These are phyloP conservation scores for Phortica magna DNA, from an alignment of 2,888 invertebrate genomes.

Conservation along the genomic window DNA sequence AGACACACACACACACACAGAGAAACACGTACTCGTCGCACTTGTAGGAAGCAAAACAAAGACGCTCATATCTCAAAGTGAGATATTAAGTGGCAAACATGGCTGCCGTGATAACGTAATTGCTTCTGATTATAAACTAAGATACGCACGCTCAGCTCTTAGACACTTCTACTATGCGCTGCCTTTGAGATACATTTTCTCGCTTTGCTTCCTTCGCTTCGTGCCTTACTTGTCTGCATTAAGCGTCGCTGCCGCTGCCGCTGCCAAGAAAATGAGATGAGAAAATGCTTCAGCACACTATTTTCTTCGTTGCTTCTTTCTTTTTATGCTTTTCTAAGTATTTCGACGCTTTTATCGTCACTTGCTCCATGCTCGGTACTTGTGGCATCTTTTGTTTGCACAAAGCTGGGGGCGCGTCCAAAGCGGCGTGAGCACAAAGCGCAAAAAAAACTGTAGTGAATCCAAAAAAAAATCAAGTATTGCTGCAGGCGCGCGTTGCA, in stretches of 20 bases:
- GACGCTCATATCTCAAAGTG: conserved; percentile 40
- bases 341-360: conserved; percentile 19
- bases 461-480: not conserved
- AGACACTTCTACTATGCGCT: not conserved
- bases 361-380: conserved; percentile 5
- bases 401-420: not conserved
- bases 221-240: not conserved
- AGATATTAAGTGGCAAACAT: conserved; percentile 59
- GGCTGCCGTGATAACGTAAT: conserved; percentile 56
- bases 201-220: not conserved
- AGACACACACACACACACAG: not conserved
- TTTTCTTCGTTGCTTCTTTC: not conserved
- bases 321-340: not conserved
- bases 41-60: not conserved
- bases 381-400: conserved; percentile 29
- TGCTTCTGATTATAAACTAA: conserved; percentile 53
- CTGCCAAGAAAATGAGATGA: conserved; percentile 14
- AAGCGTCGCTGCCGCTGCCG: not conserved
- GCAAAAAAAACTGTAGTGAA: not conserved
- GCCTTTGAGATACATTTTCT: not conserved
- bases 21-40: not conserved
- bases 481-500: conserved; percentile 17
- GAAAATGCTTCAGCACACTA: not conserved
- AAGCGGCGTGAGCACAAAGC: not conserved
- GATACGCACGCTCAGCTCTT: conserved; percentile 16